Evolutionary conservation across 2,797 vertebrate genomes (phyloP), one percentile per base, ranked within the genome.

Genomic region (Psittacula echo): DNA sequence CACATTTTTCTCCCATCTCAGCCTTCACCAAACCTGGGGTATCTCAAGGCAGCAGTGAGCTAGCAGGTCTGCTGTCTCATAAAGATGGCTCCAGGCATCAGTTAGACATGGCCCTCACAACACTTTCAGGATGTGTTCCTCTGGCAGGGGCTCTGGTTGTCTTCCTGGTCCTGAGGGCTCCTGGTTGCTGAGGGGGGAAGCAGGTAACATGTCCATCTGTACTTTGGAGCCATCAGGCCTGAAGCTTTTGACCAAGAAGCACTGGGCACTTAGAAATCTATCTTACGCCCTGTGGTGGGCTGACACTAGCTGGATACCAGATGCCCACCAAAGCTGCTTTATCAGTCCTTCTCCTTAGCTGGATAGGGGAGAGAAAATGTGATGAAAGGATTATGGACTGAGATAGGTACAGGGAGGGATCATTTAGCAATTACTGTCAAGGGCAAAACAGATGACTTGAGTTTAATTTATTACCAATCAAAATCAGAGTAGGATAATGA

Each of bases 21-120:
- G 10, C 13, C 20, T 66, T 66, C 34, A 48, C 10, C 11, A 51
- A 60, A 72, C 18, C 5, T 39, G 30, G 4, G 17, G 14, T 77
- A 81, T 54, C 56, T 72, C 21, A 61, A 26, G 19, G 18, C n/a
- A 58, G 18, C n/a, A 72, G 8, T 15, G 42, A 71, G 34, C 27
- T 56, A 53, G 21, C 39, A 83, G 41, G 27, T 65, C 37, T 51
- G 5, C 18, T 86, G 16, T 65, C 9, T 48, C 48, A 67, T 18
- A 34, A 24, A 76, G 42, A 65, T 0, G 0, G 18, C 0, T 0
- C 23, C 30, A 61, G 37, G 5, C 1, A 0, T 16, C n/a, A 34
- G 21, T 34, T 23, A 34, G 13, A 14, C n/a, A 23, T 34, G n/a
- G 54, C n/a, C 13, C 8, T 34, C 34, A 48, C 30, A 34, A 20